phyloP scores from a whole-genome alignment of 2,113 vertebrate species.

The Microcebus griseorufus region DNA sequence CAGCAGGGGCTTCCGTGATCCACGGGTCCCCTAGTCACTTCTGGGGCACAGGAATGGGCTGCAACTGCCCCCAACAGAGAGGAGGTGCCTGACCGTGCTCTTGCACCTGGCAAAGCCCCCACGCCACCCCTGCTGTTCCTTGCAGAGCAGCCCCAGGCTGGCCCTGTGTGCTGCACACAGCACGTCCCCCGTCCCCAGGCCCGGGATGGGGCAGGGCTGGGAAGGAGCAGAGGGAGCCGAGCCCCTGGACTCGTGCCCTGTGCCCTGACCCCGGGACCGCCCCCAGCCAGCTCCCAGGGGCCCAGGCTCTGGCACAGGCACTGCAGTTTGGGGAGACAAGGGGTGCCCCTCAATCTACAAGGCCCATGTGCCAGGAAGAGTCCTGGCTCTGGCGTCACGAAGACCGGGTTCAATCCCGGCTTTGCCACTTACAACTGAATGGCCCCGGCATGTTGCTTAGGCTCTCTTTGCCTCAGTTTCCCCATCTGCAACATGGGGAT shows the following conservation, averaged over 20 bases:
- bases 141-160: neutral
- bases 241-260: fast-evolving
- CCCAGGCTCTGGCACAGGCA: no score
- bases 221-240: neutral
- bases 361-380: neutral
- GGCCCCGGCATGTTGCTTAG: neutral
- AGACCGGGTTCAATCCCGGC: neutral
- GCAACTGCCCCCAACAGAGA: neutral
- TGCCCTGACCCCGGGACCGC: neutral
- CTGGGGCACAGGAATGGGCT: fast-evolving
- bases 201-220: fast-evolving
- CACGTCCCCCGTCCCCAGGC: neutral
- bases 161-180: no score
- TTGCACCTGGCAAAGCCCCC: neutral
- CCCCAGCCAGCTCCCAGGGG: no score
- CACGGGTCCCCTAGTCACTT: neutral
- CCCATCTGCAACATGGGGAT: neutral
- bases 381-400: neutral
- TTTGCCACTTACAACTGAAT: neutral
- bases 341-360: neutral
- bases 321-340: neutral
- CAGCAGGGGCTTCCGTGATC: neutral
- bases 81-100: neutral
- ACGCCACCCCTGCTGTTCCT: neutral
- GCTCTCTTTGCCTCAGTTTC: neutral